Evolutionary conservation across 2,113 vertebrate species (phyloP).

Genomic region (Rhizomys pruinosus): DNA sequence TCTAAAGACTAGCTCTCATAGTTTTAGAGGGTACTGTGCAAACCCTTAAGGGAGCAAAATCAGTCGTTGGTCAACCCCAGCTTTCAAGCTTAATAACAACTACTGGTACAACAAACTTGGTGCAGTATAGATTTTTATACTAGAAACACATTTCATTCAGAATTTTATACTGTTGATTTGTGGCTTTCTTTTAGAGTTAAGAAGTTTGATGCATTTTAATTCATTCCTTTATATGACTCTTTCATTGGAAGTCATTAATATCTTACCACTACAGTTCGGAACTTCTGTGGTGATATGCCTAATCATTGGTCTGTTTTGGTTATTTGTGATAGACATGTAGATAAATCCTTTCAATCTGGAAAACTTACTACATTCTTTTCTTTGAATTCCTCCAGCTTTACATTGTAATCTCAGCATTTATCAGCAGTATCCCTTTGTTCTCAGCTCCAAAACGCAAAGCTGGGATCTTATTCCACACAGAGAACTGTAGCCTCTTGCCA

Average conservation of each 20-base stretch:
- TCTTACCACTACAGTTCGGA: neutral
- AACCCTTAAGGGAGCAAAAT: too few relatives aligned
- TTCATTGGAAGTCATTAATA: neutral
- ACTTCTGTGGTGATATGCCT: neutral
- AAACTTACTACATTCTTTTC: neutral
- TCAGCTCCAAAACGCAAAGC: neutral
- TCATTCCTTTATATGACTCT: neutral
- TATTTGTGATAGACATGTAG: neutral
- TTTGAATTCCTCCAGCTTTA: conserved; percentile 23
- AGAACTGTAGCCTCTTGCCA: neutral
- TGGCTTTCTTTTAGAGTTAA: neutral
- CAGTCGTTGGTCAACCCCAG: too few relatives aligned
- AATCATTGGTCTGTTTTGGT: neutral
- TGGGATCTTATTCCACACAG: neutral
- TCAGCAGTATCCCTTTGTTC: neutral
- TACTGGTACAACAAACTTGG: too few relatives aligned
- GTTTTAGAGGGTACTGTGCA: too few relatives aligned
- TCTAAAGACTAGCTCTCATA: too few relatives aligned
- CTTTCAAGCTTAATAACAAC: too few relatives aligned
- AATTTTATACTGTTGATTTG: neutral
- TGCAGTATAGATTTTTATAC: neutral
- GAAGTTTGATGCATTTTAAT: conserved; percentile 11
- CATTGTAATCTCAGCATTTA: neutral
- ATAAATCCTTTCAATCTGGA: neutral
- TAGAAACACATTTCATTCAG: conserved; percentile 8